Evolutionary conservation across 1,140 invertebrate species (phyloP).

Genomic region (Cotesia chilonis): DNA sequence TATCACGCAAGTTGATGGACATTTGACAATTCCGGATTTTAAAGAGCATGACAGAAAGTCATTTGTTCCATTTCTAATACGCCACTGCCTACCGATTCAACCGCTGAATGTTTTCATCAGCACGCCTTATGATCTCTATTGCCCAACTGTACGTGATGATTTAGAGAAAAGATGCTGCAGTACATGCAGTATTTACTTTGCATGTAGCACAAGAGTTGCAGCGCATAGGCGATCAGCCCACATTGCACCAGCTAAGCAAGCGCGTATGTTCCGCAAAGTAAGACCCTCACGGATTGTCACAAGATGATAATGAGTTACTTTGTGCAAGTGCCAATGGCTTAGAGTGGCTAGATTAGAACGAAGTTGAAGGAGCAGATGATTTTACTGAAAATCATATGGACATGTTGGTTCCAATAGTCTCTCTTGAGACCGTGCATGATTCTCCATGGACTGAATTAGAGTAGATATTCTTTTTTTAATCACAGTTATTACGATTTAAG

Average conservation of each 20-base stretch:
- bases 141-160: conserved; percentile 31
- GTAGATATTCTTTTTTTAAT: conserved; percentile 7
- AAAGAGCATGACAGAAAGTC: no score
- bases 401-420: conserved; percentile 30
- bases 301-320: conserved; percentile 11
- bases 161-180: conserved; percentile 32
- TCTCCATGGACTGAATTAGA: conserved; percentile 11
- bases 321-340: not conserved
- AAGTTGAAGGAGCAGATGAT: conserved; percentile 28
- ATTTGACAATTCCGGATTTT: no score
- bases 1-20: no score
- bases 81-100: conserved; percentile 26
- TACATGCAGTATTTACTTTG: conserved; percentile 34
- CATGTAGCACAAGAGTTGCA: conserved; percentile 27
- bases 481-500: no score
- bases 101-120: conserved; percentile 27
- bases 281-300: conserved; percentile 31
- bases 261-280: conserved; percentile 14
- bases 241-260: conserved; percentile 12
- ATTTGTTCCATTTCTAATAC: no score
- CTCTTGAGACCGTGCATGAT: conserved; percentile 18
- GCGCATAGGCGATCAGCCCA: conserved; percentile 19
- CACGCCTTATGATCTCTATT: conserved; percentile 32
- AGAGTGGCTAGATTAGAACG: conserved; percentile 14
- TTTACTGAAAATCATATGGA: conserved; percentile 29